A percentile compares a stretch with the other conserved stretches of the same genome.
Conservation (phyloP, 1,140 invertebrate species). For the Aphelinus certus region DNA sequence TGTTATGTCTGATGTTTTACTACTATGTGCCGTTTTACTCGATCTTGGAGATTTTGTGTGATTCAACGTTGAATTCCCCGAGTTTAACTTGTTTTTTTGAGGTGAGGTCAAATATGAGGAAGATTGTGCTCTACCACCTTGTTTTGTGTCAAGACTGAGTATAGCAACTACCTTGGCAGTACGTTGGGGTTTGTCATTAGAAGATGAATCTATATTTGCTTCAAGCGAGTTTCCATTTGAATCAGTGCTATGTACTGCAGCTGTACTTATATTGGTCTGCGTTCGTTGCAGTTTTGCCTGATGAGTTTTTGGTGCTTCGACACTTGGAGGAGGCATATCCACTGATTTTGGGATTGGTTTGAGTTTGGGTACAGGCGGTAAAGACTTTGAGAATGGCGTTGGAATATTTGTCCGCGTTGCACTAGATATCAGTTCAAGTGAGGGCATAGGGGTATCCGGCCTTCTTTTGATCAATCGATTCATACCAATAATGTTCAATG, state of each 20-base stretch:
- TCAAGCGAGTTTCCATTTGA: constrained; percentile 52
- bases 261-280: no score
- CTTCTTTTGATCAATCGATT: constrained; percentile 39
- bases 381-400: neutral
- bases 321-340: neutral
- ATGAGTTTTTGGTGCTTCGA: no score
- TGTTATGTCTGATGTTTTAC: neutral
- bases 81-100: neutral
- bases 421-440: constrained; percentile 9
- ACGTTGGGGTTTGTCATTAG: constrained; percentile 56
- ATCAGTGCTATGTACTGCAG: constrained; percentile 36
- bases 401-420: neutral
- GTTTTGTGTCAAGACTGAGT: constrained; percentile 54
- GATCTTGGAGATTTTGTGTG: neutral
- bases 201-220: neutral
- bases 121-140: neutral
- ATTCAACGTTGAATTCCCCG: neutral
- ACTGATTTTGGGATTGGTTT: neutral
- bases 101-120: neutral
- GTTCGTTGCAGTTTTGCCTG: no score
- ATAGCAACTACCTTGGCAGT: constrained; percentile 62
- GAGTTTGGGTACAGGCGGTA: constrained; percentile 18
- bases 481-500: constrained; percentile 12
- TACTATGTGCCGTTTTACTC: neutral
- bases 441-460: constrained; percentile 51